Evolutionary conservation across 2,888 invertebrate genomes (phyloP).

Genomic region (Ophion ellenae): DNA sequence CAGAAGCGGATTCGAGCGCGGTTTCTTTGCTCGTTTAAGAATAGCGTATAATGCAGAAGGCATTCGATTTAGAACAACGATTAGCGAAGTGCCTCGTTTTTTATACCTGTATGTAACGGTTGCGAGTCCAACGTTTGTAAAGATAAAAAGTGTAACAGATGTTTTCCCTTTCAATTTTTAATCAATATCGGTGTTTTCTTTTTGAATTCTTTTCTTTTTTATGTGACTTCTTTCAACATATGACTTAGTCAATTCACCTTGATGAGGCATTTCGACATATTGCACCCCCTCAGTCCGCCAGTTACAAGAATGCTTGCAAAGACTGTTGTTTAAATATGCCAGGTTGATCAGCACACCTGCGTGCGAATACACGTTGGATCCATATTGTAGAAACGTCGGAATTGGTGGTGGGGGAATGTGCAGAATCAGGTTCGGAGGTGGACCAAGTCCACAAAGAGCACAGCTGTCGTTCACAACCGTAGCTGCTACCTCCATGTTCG

Average conservation of each 20-base stretch:
- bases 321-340: constrained; percentile 78
- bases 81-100: no score
- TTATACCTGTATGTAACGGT: no score
- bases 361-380: constrained; percentile 78
- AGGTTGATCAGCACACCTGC: constrained; percentile 75
- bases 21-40: no score
- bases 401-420: constrained; percentile 94
- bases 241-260: constrained; percentile 85
- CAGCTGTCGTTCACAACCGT: constrained; percentile 79
- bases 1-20: no score
- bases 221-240: not conserved
- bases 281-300: constrained; percentile 87
- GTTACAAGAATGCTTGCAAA: constrained; percentile 82
- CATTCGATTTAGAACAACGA: no score
- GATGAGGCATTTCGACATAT: constrained; percentile 91
- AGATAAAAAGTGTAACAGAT: no score
- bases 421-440: constrained; percentile 92
- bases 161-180: not conserved
- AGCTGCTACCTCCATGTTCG: constrained; percentile 71
- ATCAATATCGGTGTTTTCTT: not conserved
- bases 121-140: no score
- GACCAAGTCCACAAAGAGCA: constrained; percentile 86
- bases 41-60: no score
- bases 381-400: constrained; percentile 89
- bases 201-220: not conserved